Percentiles rank a stretch among this genome's conserved stretches.
Conservation (phyloP, 2,113 vertebrate genomes). For the Damaliscus lunatus region DNA sequence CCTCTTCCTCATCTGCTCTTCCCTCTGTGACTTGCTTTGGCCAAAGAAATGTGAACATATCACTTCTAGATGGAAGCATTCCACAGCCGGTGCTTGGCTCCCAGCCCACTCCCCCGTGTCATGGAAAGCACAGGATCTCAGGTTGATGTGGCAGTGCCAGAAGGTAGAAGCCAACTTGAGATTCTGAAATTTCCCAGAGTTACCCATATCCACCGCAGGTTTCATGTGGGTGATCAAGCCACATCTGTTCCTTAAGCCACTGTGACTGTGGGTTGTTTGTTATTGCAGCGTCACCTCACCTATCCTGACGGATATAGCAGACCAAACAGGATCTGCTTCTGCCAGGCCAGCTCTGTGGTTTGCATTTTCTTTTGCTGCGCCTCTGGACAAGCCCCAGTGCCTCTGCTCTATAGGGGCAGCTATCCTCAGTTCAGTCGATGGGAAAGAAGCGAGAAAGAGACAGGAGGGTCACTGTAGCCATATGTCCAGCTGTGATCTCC, state of each 20-base stretch:
- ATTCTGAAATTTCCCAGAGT: background rate
- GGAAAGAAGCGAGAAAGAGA: background rate
- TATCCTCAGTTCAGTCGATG: background rate
- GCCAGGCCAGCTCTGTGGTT: background rate
- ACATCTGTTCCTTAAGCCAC: background rate
- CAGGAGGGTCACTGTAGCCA: background rate
- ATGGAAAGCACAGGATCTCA: background rate
- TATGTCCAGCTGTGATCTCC: background rate
- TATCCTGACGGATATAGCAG: background rate
- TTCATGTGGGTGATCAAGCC: background rate
- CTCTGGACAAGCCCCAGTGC: background rate
- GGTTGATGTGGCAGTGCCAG: background rate
- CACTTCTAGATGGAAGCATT: background rate
- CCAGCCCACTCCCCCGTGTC: fast-evolving
- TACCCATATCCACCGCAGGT: background rate
- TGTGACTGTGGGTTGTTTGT: background rate
- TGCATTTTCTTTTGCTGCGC: background rate
- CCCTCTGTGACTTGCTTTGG: background rate
- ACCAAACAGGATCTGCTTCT: background rate
- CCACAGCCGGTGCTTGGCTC: background rate
- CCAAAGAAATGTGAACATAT: background rate
- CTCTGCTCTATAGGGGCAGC: background rate
- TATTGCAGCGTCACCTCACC: background rate
- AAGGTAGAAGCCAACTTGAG: background rate
- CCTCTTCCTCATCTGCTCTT: background rate